Evolutionary conservation across 2,888 invertebrate genomes (phyloP).

Genomic region (Notodonta ziczac): DNA sequence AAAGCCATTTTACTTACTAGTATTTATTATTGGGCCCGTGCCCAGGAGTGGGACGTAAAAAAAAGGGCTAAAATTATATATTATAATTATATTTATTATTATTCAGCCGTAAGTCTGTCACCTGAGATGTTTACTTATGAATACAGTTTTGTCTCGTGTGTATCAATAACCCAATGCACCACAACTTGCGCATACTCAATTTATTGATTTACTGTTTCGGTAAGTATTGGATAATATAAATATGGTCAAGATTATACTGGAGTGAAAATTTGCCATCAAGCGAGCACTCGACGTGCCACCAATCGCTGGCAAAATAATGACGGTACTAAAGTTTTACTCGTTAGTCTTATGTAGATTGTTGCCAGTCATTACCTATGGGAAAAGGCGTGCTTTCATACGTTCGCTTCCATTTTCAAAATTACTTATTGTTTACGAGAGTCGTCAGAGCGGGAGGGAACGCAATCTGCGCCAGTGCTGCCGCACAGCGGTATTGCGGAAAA

Average conservation of each 20-base stretch:
- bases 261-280: constrained; percentile 52
- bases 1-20: constrained; percentile 25
- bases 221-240: constrained; percentile 48
- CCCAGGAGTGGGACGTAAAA: no score
- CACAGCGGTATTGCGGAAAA: constrained; percentile 24
- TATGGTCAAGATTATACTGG: constrained; percentile 41
- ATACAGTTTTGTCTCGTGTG: no score
- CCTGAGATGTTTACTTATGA: background rate
- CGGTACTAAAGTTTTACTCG: constrained; percentile 60
- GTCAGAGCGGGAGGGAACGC: constrained; percentile 45
- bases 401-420: constrained; percentile 61
- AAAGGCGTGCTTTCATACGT: constrained; percentile 52
- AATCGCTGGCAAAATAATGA: constrained; percentile 57
- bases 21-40: constrained; percentile 18
- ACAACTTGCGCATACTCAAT: constrained; percentile 54
- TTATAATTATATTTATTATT: constrained; percentile 18
- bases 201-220: constrained; percentile 56
- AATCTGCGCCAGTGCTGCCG: constrained; percentile 41
- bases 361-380: constrained; percentile 61
- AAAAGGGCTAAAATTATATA: no score
- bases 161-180: constrained; percentile 16
- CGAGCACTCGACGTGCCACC: constrained; percentile 47
- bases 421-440: constrained; percentile 58
- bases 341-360: constrained; percentile 59
- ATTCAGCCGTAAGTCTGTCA: constrained; percentile 7